These are phyloP conservation scores for Oxystoma pomonae DNA, from an alignment of 2,888 invertebrate genomes.

Conservation along the genomic window DNA sequence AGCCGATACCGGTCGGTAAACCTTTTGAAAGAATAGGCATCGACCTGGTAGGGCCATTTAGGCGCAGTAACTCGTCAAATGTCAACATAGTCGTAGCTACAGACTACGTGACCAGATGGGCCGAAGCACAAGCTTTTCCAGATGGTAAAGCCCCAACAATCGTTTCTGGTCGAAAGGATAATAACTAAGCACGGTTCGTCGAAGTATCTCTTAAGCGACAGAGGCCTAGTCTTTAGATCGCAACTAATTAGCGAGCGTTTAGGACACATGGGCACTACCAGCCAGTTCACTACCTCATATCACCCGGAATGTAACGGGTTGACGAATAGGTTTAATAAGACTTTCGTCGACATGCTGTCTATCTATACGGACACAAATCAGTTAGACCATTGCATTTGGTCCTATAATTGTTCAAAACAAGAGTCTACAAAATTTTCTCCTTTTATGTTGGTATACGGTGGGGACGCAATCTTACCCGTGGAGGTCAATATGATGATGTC, in stretches of 20 bases:
- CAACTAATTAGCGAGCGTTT: too few species aligned
- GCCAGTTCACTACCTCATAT: too few species aligned
- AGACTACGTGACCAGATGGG: slow-evolving; percentile 25
- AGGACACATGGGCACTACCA: too few species aligned
- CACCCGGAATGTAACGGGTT: too few species aligned
- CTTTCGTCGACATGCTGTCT: too few species aligned
- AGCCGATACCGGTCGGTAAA: neutral
- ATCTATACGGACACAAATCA: neutral
- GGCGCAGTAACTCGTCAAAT: slow-evolving; percentile 19
- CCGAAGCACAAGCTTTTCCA: neutral
- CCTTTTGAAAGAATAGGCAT: slow-evolving; percentile 22
- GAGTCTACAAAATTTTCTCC: slow-evolving; percentile 25
- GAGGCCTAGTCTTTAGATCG: too few species aligned
- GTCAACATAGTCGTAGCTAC: slow-evolving; percentile 27
- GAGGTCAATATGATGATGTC: too few species aligned
- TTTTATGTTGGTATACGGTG: slow-evolving; percentile 11
- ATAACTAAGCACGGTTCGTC: neutral
- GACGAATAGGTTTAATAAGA: too few species aligned
- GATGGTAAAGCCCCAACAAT: slow-evolving; percentile 2
- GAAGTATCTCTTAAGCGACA: neutral
- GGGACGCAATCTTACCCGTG: too few species aligned
- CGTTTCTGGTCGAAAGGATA: slow-evolving; percentile 3
- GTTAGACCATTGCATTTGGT: too few species aligned
- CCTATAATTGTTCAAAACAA: slow-evolving; percentile 18
- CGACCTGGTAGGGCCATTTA: slow-evolving; percentile 25